Percentiles rank a stretch among this genome's conserved stretches.
These are phyloP conservation scores for Cheirogaleus major DNA, from an alignment of 2,797 vertebrate species.

Conservation along the genomic window DNA sequence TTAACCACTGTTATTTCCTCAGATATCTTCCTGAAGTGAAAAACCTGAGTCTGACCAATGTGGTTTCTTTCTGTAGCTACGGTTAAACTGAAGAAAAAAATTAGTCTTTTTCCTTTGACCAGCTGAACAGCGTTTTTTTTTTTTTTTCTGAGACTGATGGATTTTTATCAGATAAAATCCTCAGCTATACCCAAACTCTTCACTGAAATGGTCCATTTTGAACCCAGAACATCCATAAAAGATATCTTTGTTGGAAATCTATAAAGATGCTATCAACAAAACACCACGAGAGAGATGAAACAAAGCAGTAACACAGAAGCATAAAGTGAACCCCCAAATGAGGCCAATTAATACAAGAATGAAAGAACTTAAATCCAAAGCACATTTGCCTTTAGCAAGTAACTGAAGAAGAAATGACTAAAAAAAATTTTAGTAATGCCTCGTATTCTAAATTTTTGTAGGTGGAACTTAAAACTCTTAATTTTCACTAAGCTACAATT, in stretches of 20 bases:
- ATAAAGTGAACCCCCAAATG: neutral
- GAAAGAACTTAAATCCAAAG: neutral
- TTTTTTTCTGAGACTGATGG: neutral
- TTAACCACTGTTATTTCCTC: neutral
- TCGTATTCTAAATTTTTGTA: neutral
- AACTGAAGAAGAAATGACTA: neutral
- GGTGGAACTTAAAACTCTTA: neutral
- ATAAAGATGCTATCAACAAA: neutral
- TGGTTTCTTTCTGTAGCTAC: neutral
- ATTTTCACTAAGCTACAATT: constrained; percentile 29
- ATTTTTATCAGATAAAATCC: neutral
- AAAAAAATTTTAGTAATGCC: neutral
- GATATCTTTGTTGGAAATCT: neutral
- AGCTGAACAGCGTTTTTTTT: neutral
- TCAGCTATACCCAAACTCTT: neutral
- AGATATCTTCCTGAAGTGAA: neutral
- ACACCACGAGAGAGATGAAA: neutral
- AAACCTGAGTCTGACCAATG: neutral
- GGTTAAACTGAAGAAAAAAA: constrained; percentile 3
- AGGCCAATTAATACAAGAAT: neutral
- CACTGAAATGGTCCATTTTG: neutral
- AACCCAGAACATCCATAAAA: neutral
- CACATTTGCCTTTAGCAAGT: neutral
- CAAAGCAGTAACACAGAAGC: neutral
- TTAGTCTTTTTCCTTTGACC: neutral